phyloP scores from a whole-genome alignment of 2,888 invertebrate species.

The Amblyjoppa fuscipennis region DNA sequence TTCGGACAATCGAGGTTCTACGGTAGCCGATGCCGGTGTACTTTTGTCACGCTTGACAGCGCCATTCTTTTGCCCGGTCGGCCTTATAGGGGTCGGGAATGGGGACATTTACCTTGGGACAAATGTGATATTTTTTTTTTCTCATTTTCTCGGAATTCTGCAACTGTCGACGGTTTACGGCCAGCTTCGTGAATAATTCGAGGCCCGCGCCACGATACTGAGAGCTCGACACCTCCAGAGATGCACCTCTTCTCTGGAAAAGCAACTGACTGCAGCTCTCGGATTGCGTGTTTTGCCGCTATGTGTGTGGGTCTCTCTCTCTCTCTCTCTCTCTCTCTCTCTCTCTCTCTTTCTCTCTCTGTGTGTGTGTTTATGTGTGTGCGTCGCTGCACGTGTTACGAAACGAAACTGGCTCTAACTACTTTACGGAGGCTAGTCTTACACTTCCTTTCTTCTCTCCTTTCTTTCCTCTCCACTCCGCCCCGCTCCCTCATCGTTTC shows the following conservation, averaged over 20 bases:
- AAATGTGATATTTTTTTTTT: neutral
- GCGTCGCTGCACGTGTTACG: slow-evolving; percentile 3
- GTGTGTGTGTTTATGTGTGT: neutral
- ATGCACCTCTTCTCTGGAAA: neutral
- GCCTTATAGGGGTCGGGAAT: too few species aligned
- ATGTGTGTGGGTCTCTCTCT: neutral
- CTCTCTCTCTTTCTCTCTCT: too few species aligned
- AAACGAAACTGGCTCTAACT: slow-evolving; percentile 21
- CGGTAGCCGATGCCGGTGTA: too few species aligned
- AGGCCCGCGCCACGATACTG: neutral
- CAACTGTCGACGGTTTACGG: neutral
- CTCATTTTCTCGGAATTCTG: neutral
- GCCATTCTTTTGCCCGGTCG: too few species aligned
- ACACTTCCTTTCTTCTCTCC: slow-evolving; percentile 13
- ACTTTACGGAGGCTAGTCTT: slow-evolving; percentile 34
- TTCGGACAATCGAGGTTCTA: too few species aligned
- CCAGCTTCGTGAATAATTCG: neutral
- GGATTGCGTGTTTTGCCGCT: neutral
- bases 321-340: too few species aligned
- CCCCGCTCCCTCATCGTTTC: neutral
- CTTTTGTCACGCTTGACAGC: too few species aligned
- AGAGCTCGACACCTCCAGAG: slow-evolving; percentile 10
- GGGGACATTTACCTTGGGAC: neutral
- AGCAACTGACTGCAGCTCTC: slow-evolving; percentile 6
- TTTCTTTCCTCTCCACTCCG: slow-evolving; percentile 5